Base-by-base conservation (phyloP, 2,113 vertebrate species). In the Proteles cristata region DNA sequence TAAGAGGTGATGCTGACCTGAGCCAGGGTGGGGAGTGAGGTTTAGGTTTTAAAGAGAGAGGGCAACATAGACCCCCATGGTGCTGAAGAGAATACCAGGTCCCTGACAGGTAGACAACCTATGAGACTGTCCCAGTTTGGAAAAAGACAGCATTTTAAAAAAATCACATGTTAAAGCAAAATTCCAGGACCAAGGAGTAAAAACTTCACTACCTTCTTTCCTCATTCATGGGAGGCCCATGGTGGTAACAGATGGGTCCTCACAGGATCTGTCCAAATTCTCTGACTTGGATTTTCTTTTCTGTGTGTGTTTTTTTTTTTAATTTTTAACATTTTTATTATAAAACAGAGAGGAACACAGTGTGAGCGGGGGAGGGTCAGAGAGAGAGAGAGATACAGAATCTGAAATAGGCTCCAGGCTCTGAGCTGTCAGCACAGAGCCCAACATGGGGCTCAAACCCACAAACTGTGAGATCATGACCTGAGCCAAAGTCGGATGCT, bases 281-380 rank as follows among this genome's bases (percentile, higher is more conserved):
- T 92, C 11, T 95, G 97, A 96, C 96, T 97, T 98, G 97, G 77
- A 96, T 98, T 98, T 98, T 96, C 97, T 98, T 97, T 61, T 23
- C 19, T 23, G 2, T 58, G 17, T 55, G 4, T 53, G 3, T 14
- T 50, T 50, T 50, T 53, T 53, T 55, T 17, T 55, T 55, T 50
- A 50, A 50, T 55, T 23, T 23, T 61, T 61, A 61, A 61, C 0
- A 3, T 9, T 61, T 61, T 61, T 8, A 61, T 61, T 61, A 23
- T 61, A 23, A 61, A 23, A 23, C 58, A 61, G 58, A 61, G 58
- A 61, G 21, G 8, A 21, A 61, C 58, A 61, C 21, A 61, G 21
- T 23, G 2, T 61, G 58, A 61, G 2, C 2, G 58, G 21, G 58
- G 58, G 21, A 61, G 58, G 58, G 21, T 21, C 7, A 61, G 8